Base-by-base conservation (phyloP, 2,113 vertebrate species). In the Grus americana region DNA sequence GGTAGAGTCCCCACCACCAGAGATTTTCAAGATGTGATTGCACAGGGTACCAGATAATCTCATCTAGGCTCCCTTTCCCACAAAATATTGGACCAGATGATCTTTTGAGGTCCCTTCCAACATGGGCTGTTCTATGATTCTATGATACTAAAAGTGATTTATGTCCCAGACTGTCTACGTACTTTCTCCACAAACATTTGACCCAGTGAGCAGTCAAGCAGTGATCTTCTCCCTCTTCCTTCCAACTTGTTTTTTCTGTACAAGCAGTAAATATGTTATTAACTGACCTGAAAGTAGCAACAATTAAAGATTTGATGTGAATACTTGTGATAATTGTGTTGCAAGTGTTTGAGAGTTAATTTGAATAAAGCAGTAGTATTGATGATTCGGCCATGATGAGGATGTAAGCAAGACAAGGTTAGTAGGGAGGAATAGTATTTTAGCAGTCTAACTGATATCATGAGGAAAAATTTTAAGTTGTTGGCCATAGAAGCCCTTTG, bases 391-490 rank as follows among this genome's bases (percentile, higher is more conserved):
- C 15, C n/a, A 47, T n/a, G 10, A 29, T 65, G 52, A 92, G 50
- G 30, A 65, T 61, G 23, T 67, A 42, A 54, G 16, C 19, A 67
- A 70, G 68, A 12, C 32, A 79, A 65, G 3, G 3, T 30, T 86
- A 17, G 17, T 26, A 68, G 10, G 12, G 5, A 75, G 11, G 26
- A 50, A 17, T 2, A 67, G 9, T 63, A 38, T 92, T 82, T 86
- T 79, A 50, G 7, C n/a, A 40, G 49, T 88, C 42, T 90, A 79
- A 54, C 4, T 7, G 11, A 34, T 32, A 76, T 54, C 4, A 12
- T 26, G 49, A 66, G 3, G 4, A 30, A 10, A 88, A 67, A 55
- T 34, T 0, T 1, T 46, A 49, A 47, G 6, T n/a, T 44, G 3
- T 40, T 22, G 19, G 13, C 17, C 17, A 36, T 8, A 61, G 42